Evolutionary conservation across 2,888 invertebrate genomes (phyloP).

Genomic region (Brenthis ino): DNA sequence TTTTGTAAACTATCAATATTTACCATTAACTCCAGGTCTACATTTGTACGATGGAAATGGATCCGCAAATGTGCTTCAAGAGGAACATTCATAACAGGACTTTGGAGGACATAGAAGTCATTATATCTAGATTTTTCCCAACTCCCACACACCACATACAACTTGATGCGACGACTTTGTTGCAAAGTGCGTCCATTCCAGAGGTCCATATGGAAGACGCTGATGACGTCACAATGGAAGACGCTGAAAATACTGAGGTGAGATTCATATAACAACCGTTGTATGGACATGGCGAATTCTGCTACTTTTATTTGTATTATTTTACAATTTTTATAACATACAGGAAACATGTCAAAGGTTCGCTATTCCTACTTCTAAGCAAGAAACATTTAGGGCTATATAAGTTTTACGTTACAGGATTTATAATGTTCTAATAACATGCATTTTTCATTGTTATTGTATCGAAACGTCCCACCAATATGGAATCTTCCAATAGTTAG

Average conservation of each 20-base stretch:
- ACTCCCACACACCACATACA: slow-evolving; percentile 92
- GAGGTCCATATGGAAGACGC: slow-evolving; percentile 94
- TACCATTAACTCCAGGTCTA: slow-evolving; percentile 86
- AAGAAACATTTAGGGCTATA: background rate
- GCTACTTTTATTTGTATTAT: background rate
- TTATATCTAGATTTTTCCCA: slow-evolving; percentile 87
- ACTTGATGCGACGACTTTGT: slow-evolving; percentile 90
- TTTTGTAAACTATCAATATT: background rate
- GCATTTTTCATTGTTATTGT: slow-evolving; percentile 30
- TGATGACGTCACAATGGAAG: slow-evolving; percentile 65
- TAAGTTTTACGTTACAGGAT: background rate
- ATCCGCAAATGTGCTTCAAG: slow-evolving; percentile 88
- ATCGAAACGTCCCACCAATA: slow-evolving; percentile 17
- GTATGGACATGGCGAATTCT: too few relatives aligned
- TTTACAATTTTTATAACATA: background rate
- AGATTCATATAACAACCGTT: slow-evolving; percentile 47
- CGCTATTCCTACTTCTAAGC: background rate
- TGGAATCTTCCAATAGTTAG: slow-evolving; percentile 44
- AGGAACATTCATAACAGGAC: slow-evolving; percentile 92
- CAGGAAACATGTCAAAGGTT: background rate
- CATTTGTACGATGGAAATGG: slow-evolving; percentile 93
- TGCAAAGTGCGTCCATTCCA: slow-evolving; percentile 91
- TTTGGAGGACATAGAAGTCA: slow-evolving; percentile 88
- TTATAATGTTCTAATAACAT: background rate
- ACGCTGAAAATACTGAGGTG: slow-evolving; percentile 74